Evolutionary conservation across 2,113 vertebrate genomes (phyloP).

Genomic region (Panthera uncia): DNA sequence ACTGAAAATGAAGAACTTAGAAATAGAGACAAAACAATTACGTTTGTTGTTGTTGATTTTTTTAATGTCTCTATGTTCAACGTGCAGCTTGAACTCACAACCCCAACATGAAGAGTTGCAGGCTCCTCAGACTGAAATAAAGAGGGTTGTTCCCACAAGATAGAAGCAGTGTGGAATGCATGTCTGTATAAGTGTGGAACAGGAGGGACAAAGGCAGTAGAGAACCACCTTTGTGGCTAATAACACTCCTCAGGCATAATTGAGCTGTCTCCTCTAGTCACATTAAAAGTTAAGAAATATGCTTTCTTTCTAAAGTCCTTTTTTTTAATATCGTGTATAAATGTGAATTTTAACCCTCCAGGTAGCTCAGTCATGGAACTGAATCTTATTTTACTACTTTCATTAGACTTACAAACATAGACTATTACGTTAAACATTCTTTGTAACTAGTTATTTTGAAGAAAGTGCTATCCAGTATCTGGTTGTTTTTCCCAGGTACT

Average conservation of each 20-base stretch:
- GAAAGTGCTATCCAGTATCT: background rate
- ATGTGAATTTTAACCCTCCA: background rate
- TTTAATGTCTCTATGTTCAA: background rate
- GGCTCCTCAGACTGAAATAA: background rate
- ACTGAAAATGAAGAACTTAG: background rate
- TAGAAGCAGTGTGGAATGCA: background rate
- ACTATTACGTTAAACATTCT: background rate
- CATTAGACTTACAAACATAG: background rate
- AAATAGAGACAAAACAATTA: background rate
- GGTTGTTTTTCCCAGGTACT: background rate
- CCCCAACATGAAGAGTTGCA: background rate
- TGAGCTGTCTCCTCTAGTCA: fast-evolving
- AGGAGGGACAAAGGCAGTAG: background rate
- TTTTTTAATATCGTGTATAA: background rate
- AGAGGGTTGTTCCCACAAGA: background rate
- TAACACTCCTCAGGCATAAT: background rate
- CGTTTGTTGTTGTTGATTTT: background rate
- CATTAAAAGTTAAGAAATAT: background rate
- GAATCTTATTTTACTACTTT: background rate
- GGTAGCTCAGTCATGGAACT: background rate
- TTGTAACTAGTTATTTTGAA: background rate
- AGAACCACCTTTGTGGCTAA: too few species aligned
- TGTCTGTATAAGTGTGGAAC: background rate
- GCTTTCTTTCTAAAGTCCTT: background rate
- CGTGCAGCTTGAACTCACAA: background rate